Conservation (phyloP, 2,113 vertebrate species). For the Limanda limanda region DNA sequence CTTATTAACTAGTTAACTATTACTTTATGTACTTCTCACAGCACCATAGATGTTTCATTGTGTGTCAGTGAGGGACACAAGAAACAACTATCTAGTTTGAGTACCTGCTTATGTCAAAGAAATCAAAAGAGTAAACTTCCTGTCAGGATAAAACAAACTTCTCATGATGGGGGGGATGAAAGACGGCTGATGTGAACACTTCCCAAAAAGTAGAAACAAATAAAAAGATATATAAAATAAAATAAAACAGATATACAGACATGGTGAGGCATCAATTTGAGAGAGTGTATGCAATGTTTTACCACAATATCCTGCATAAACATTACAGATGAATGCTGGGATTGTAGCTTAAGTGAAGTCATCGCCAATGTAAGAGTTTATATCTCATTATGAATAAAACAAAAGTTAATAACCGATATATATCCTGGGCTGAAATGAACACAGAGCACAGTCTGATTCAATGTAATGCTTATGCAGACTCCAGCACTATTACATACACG, state of each 20-base stretch:
- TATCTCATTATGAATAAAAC: neutral
- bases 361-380: neutral
- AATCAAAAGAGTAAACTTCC: constrained; percentile 44
- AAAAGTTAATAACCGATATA: neutral
- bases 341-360: constrained; percentile 18
- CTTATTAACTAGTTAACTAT: neutral
- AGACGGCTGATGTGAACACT: constrained; percentile 47
- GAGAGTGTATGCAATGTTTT: constrained; percentile 53
- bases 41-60: constrained; percentile 27
- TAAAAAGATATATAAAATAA: constrained; percentile 11
- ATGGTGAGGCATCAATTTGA: constrained; percentile 66
- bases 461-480: constrained; percentile 51
- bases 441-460: neutral
- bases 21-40: constrained; percentile 10
- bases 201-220: constrained; percentile 36
- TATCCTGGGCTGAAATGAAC: constrained; percentile 3
- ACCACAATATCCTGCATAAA: constrained; percentile 39
- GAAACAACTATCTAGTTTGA: constrained; percentile 36
- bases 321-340: constrained; percentile 32
- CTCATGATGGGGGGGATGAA: constrained; percentile 41
- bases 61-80: constrained; percentile 28
- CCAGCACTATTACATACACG: constrained; percentile 58
- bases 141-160: constrained; percentile 42
- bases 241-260: constrained; percentile 21
- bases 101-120: constrained; percentile 30